Percentiles rank a stretch among this genome's conserved stretches.
Conservation (phyloP, 2,797 vertebrate species). For the Denticeps clupeoides region DNA sequence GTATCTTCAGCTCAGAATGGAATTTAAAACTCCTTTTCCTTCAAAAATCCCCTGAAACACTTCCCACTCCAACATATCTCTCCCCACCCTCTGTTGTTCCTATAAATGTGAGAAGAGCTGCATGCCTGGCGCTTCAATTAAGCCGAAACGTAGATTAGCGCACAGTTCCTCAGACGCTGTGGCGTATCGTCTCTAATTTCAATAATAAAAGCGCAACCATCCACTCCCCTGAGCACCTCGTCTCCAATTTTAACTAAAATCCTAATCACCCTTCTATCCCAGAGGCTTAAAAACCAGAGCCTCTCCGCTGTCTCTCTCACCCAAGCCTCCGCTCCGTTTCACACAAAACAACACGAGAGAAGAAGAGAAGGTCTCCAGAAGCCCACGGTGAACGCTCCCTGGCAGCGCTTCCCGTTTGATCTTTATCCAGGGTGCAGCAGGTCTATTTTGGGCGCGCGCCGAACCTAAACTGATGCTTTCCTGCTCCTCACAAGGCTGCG, state of each 20-base stretch:
- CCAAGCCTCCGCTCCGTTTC: constrained; percentile 13
- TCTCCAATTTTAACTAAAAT: constrained; percentile 31
- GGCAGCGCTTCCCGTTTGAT: constrained; percentile 41
- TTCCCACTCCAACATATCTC: background rate
- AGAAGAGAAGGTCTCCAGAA: constrained; percentile 3
- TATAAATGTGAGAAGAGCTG: constrained; percentile 1
- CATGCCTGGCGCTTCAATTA: constrained; percentile 22
- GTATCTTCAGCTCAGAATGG: too few relatives aligned
- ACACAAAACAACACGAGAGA: constrained; percentile 16
- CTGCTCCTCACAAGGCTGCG: constrained; percentile 18
- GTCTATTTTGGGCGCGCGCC: constrained; percentile 37
- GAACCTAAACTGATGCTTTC: constrained; percentile 31
- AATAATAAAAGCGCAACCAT: constrained; percentile 12
- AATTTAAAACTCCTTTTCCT: background rate
- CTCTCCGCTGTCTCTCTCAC: constrained; percentile 2
- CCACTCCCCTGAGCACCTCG: constrained; percentile 21
- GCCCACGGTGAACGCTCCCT: constrained; percentile 22
- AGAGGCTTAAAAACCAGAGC: constrained; percentile 25
- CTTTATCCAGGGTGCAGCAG: constrained; percentile 29
- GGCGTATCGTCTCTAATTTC: background rate
- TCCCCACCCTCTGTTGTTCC: background rate
- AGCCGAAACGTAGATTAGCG: constrained; percentile 16
- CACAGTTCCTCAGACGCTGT: too few relatives aligned
- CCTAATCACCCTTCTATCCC: constrained; percentile 24
- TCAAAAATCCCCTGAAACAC: background rate